Percentiles rank a stretch among this genome's conserved stretches.
Evolutionary conservation across 2,797 vertebrate genomes (phyloP).

Genomic region (Heteromormyrus szaboi): DNA sequence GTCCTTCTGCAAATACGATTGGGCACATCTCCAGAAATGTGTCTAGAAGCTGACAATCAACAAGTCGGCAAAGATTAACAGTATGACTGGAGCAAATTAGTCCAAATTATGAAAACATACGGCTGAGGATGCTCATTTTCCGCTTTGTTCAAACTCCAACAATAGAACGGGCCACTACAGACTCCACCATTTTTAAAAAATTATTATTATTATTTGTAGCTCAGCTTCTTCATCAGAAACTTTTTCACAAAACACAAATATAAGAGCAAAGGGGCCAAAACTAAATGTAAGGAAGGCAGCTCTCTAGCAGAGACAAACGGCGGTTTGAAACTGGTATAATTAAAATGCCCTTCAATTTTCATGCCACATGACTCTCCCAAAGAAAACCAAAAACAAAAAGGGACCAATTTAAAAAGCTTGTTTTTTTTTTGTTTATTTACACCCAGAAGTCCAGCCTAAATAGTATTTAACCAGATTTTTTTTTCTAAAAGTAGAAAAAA

Average conservation of each 20-base stretch:
- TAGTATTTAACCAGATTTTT: constrained; percentile 26
- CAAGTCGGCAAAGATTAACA: constrained; percentile 94
- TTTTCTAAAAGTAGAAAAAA: constrained; percentile 27
- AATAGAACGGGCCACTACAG: neutral
- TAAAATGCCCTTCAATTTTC: constrained; percentile 6
- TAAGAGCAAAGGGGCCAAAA: neutral
- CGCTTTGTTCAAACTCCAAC: constrained; percentile 12
- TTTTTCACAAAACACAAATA: neutral
- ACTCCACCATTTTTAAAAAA: neutral
- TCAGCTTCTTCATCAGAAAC: neutral
- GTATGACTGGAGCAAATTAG: constrained; percentile 89
- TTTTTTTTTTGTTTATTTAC: neutral
- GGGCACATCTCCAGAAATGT: constrained; percentile 91
- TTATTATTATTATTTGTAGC: neutral
- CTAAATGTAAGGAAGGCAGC: neutral
- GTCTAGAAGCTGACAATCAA: constrained; percentile 97
- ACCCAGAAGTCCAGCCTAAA: neutral
- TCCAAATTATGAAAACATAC: constrained; percentile 88
- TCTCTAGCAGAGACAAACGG: neutral
- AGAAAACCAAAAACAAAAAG: constrained; percentile 1
- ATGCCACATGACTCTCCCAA: neutral
- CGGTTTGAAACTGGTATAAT: neutral
- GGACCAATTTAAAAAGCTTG: neutral
- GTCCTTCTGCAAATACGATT: constrained; percentile 90
- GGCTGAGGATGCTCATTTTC: constrained; percentile 65